Base-by-base conservation (phyloP, 2,113 vertebrate species). In the Piliocolobus tephrosceles region DNA sequence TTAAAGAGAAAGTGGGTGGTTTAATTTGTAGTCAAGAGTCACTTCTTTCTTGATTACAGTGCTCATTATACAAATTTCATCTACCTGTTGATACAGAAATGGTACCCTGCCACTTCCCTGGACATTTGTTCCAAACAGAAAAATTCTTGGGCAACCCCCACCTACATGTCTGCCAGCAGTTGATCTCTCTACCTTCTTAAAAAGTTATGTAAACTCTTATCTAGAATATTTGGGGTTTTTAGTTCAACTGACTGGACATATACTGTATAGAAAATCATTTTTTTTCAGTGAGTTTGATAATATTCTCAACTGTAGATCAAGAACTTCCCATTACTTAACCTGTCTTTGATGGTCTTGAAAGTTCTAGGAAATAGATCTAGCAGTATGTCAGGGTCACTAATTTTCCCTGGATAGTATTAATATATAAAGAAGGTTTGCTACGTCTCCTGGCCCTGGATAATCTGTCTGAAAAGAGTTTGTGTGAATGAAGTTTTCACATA, bases 41-140 rank as follows among this genome's bases (percentile, higher is more conserved):
- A 78, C 57, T 94, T 82, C 47, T 91, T 91, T 84, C n/a, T 66
- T 73, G 45, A 61, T 79, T 95, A 72, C 6, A 78, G 23, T 79
- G 68, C 43, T 96, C 58, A 89, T 45, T 72, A 92, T 84, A 80
- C 72, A 94, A 84, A 88, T 83, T 47, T 75, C 17, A 79, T 96
- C 50, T 75, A 75, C 47, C 40, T 61, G 22, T 94, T 91, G 83
- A 17, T 52, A 58, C 23, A 86, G 66, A 89, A 94, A 76, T 92
- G 85, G 68, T 52, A 50, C 25, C 45, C 38, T 88, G 58, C 55
- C 22, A 64, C 61, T 57, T 92, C 27, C n/a, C 55, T 52, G 27
- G 47, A 61, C 85, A 47, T 38, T 92, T 86, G 76, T 86, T 86
- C 47, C 73, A 82, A 66, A 75, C 18, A 72, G 32, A 89, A 86